Percentiles rank a stretch among this genome's conserved stretches.
phyloP scores from a whole-genome alignment of 2,888 invertebrate species.

The Cryptocephalus moraei region DNA sequence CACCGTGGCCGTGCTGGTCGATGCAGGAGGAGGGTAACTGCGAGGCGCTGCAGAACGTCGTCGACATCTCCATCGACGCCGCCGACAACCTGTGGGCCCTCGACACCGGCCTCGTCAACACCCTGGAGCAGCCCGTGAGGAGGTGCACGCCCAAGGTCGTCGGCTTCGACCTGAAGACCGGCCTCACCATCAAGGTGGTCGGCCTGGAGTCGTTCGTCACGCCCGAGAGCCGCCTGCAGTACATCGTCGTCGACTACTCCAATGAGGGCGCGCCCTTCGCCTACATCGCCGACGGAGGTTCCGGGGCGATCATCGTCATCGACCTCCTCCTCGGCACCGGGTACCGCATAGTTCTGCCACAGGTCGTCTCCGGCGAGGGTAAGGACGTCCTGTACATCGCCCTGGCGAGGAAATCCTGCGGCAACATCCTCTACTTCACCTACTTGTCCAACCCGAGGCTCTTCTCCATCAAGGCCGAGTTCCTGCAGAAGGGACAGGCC shows the following conservation, averaged over 20 bases:
- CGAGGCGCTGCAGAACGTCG: conserved; percentile 58
- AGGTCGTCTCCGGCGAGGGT: conserved; percentile 32
- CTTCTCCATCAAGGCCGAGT: conserved; percentile 46
- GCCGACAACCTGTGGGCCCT: conserved; percentile 49
- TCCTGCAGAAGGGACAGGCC: conserved; percentile 44
- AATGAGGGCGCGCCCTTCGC: conserved; percentile 39
- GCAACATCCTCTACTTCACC: conserved; percentile 44
- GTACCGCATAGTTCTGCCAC: conserved; percentile 48
- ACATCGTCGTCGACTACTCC: conserved; percentile 48
- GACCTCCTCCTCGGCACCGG: conserved; percentile 42
- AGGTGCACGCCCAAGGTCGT: conserved; percentile 51
- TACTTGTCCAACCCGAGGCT: conserved; percentile 47
- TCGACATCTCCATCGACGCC: conserved; percentile 53
- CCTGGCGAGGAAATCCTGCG: conserved; percentile 42
- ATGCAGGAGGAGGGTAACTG: conserved; percentile 62
- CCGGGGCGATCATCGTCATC: conserved; percentile 41
- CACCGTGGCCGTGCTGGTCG: conserved; percentile 56
- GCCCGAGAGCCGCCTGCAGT: conserved; percentile 45
- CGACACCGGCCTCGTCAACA: conserved; percentile 50
- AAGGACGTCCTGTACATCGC: conserved; percentile 51
- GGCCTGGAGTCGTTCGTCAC: conserved; percentile 40
- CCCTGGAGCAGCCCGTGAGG: conserved; percentile 46
- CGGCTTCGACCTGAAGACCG: conserved; percentile 46
- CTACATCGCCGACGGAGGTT: conserved; percentile 42
- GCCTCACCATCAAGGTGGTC: conserved; percentile 44